Percentiles rank a stretch among this genome's conserved stretches.
phyloP scores from a whole-genome alignment of 2,888 invertebrate genomes.

The Strigamia transsilvanica region DNA sequence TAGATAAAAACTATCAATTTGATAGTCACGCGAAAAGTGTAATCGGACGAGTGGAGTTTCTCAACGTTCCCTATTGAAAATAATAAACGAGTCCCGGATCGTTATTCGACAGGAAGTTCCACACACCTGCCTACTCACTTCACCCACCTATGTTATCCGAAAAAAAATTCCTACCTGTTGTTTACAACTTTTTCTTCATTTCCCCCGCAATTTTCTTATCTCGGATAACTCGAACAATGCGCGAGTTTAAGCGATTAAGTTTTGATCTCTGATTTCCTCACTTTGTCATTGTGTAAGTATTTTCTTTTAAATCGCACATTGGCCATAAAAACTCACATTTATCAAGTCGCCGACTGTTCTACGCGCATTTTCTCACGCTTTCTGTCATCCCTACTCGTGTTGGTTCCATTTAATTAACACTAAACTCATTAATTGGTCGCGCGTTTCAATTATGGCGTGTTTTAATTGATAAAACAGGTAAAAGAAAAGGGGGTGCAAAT shows the following conservation, averaged over 20 bases:
- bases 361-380: too few relatives aligned
- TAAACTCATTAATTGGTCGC: not conserved
- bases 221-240: not conserved
- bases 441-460: not conserved
- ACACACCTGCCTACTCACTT: not conserved
- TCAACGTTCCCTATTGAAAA: not conserved
- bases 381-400: not conserved
- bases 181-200: not conserved
- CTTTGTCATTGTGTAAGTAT: not conserved
- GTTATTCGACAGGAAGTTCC: conserved; percentile 2
- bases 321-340: not conserved
- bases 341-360: not conserved
- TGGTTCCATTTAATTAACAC: not conserved
- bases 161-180: not conserved
- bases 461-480: not conserved
- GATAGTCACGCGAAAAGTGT: not conserved
- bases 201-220: not conserved
- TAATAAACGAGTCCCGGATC: not conserved
- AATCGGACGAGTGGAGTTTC: not conserved
- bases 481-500: not conserved
- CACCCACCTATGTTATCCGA: not conserved
- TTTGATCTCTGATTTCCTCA: not conserved
- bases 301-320: not conserved
- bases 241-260: not conserved
- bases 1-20: not conserved